Evolutionary conservation across 2,113 vertebrate species (phyloP).

Genomic region (Euleptes europaea): DNA sequence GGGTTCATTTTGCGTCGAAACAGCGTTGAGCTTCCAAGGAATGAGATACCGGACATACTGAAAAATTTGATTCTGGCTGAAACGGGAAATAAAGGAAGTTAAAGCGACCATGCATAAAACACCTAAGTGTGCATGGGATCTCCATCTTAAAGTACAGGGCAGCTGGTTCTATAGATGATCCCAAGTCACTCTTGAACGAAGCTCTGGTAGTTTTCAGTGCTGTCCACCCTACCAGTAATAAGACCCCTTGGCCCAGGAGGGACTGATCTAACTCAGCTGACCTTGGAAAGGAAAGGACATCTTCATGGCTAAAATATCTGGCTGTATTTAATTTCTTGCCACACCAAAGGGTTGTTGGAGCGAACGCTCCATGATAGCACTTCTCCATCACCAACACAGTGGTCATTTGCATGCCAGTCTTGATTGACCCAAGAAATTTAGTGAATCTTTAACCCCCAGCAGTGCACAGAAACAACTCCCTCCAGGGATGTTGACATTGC

Average conservation of each 20-base stretch:
- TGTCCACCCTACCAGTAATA: background rate
- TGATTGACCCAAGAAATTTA: conserved; percentile 17
- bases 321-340: conserved; percentile 6
- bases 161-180: background rate
- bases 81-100: no score
- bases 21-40: no score
- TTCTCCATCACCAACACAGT: background rate
- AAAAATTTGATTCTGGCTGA: no score
- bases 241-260: background rate
- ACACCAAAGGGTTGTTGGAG: background rate
- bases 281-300: background rate
- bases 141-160: background rate
- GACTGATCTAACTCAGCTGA: background rate
- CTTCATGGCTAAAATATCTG: background rate
- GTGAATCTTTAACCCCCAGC: conserved; percentile 11
- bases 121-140: background rate
- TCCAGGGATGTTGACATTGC: conserved; percentile 9
- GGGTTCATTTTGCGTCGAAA: no score
- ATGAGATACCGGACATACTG: no score
- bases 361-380: background rate
- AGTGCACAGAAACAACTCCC: conserved; percentile 9
- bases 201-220: background rate
- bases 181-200: background rate
- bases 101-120: no score
- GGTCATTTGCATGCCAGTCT: conserved; percentile 26